Percentiles rank a stretch among this genome's conserved stretches.
These are phyloP conservation scores for Vireo altiloquus DNA, from an alignment of 2,113 vertebrate species.

Conservation along the genomic window DNA sequence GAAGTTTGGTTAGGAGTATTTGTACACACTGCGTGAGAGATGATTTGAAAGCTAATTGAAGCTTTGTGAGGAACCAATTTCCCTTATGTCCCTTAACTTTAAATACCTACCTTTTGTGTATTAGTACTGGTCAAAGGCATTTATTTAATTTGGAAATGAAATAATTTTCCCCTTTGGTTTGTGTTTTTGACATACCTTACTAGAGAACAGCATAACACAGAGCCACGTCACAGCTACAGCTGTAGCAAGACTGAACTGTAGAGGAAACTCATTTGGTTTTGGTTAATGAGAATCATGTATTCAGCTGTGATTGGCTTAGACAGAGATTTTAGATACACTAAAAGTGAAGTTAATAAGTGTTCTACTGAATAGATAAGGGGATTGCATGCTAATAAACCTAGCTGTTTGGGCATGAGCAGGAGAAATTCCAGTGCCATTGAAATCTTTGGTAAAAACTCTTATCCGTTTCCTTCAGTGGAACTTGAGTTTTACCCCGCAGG, in stretches of 20 bases:
- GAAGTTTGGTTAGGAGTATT: conserved; percentile 72
- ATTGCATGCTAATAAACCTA: neutral
- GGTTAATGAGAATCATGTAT: neutral
- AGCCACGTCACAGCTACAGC: neutral
- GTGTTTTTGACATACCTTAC: conserved; percentile 21
- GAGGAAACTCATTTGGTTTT: conserved; percentile 26
- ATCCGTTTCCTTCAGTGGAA: neutral
- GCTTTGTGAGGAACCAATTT: conserved; percentile 60
- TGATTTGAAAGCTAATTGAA: conserved; percentile 75
- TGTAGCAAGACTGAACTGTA: neutral
- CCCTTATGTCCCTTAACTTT: conserved; percentile 17
- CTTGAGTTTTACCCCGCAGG: neutral
- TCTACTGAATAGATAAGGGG: neutral
- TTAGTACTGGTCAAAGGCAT: neutral
- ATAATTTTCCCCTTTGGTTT: conserved; percentile 53
- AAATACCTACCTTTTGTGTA: conserved; percentile 11
- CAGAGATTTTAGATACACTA: neutral
- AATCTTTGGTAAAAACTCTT: neutral
- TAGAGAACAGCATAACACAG: neutral
- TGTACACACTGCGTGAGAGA: conserved; percentile 66
- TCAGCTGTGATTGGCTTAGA: neutral
- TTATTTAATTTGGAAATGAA: conserved; percentile 63
- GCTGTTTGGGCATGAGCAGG: neutral
- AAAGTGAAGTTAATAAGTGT: neutral
- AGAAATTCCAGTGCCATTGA: neutral